Evolutionary conservation across 2,888 invertebrate species (phyloP).

Genomic region (Hydrotaea cyrtoneurina): DNA sequence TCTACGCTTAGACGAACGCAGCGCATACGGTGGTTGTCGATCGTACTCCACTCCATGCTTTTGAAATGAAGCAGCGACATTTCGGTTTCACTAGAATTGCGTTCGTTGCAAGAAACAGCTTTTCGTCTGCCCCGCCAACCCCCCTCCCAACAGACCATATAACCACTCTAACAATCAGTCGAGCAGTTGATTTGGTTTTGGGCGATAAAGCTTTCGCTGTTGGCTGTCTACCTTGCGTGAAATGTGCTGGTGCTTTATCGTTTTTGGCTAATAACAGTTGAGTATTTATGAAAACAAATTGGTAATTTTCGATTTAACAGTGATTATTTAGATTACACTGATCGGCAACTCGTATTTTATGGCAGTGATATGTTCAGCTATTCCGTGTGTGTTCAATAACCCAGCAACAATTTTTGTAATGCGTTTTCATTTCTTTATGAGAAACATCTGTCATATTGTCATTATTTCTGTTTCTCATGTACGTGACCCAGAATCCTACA

Average conservation of each 20-base stretch:
- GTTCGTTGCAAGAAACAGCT: constrained; percentile 5
- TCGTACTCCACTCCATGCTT: constrained; percentile 5
- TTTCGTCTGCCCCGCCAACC: neutral
- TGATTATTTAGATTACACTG: constrained; percentile 24
- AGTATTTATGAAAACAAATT: neutral
- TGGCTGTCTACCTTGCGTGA: neutral
- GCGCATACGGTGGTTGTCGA: constrained; percentile 11
- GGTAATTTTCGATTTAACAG: constrained; percentile 20
- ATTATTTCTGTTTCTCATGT: no score
- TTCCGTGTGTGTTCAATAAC: neutral
- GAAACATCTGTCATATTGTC: no score
- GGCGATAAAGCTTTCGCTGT: neutral
- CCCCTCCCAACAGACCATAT: neutral
- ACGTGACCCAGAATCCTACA: no score
- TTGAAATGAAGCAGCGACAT: constrained; percentile 6
- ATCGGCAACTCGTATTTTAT: constrained; percentile 6
- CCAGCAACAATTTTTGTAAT: neutral
- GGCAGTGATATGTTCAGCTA: neutral
- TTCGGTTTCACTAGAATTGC: constrained; percentile 3
- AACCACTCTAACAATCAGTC: neutral
- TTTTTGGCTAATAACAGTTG: neutral
- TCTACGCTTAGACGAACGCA: neutral
- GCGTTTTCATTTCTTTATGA: no score
- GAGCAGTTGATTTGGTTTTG: neutral
- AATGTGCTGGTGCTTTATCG: neutral